Percentiles rank a stretch among this genome's conserved stretches.
phyloP scores from a whole-genome alignment of 2,113 vertebrate species.

The Hucho hucho region DNA sequence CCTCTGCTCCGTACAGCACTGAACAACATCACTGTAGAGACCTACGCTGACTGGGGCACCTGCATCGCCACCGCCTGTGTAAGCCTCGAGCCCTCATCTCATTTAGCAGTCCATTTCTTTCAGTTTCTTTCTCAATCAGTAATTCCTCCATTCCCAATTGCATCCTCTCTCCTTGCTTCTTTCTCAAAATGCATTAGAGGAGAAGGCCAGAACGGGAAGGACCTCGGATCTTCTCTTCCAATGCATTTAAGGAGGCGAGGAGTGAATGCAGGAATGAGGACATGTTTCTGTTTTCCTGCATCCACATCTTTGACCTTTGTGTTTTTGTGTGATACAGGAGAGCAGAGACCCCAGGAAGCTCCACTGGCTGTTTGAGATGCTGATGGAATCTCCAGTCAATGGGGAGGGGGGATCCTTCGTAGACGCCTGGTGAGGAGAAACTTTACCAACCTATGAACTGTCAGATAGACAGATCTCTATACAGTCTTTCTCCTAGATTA shows the following conservation, averaged over 20 bases:
- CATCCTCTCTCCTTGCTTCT: neutral
- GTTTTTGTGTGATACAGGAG: conserved; percentile 74
- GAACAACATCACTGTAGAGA: conserved; percentile 94
- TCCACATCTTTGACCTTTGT: too few species aligned
- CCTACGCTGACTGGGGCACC: conserved; percentile 94
- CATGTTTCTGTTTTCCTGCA: too few species aligned
- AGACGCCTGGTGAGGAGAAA: conserved; percentile 86
- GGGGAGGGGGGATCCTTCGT: conserved; percentile 97
- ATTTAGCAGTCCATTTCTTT: neutral
- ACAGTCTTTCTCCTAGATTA: too few species aligned
- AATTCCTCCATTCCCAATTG: neutral
- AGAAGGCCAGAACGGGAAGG: too few species aligned
- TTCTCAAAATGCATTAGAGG: too few species aligned
- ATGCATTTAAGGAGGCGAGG: too few species aligned
- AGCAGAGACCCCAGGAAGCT: conserved; percentile 96
- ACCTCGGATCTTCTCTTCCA: too few species aligned
- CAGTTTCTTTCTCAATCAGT: neutral
- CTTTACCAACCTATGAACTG: neutral
- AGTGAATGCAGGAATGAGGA: too few species aligned
- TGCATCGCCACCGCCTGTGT: conserved; percentile 97
- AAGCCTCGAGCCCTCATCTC: conserved; percentile 61
- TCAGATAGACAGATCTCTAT: too few species aligned
- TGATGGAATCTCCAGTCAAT: conserved; percentile 92
- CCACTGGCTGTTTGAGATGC: conserved; percentile 93
- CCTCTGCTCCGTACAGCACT: conserved; percentile 89